Evolutionary conservation across 2,888 invertebrate species (phyloP).

Genomic region (Ellobium chinense): DNA sequence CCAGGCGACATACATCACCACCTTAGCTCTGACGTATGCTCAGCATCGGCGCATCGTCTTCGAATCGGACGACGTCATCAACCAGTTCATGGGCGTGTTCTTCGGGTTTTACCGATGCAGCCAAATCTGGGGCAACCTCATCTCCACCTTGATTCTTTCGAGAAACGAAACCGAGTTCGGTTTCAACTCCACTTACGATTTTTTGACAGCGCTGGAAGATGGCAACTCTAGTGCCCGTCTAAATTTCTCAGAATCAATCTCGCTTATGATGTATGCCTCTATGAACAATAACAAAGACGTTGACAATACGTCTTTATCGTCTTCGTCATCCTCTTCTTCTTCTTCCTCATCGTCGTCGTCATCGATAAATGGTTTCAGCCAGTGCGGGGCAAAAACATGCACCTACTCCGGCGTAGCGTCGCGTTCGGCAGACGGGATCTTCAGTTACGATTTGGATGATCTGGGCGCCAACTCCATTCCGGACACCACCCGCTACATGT

Average conservation of each 20-base stretch:
- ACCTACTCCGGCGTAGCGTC: constrained; percentile 14
- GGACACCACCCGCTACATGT: constrained; percentile 63
- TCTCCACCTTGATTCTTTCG: constrained; percentile 69
- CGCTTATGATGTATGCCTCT: background rate
- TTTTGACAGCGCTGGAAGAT: background rate
- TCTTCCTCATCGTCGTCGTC: background rate
- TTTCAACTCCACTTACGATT: background rate
- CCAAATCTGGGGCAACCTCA: constrained; percentile 76
- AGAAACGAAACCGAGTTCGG: constrained; percentile 49
- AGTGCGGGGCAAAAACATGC: constrained; percentile 46
- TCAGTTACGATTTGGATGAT: constrained; percentile 40
- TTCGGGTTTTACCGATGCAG: constrained; percentile 72
- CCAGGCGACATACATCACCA: constrained; percentile 75
- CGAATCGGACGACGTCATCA: constrained; percentile 66
- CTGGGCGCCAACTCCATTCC: constrained; percentile 56
- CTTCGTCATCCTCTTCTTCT: too few relatives aligned
- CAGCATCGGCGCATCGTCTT: constrained; percentile 64
- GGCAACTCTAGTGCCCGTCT: too few relatives aligned
- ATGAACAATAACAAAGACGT: background rate
- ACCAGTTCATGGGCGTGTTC: constrained; percentile 76
- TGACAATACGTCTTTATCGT: background rate
- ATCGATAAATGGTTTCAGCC: background rate
- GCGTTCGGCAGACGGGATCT: constrained; percentile 49
- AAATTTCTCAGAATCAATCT: background rate
- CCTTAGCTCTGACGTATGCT: constrained; percentile 73